Evolutionary conservation across 2,888 invertebrate genomes (phyloP).

Genomic region (Lasioglossum vierecki): DNA sequence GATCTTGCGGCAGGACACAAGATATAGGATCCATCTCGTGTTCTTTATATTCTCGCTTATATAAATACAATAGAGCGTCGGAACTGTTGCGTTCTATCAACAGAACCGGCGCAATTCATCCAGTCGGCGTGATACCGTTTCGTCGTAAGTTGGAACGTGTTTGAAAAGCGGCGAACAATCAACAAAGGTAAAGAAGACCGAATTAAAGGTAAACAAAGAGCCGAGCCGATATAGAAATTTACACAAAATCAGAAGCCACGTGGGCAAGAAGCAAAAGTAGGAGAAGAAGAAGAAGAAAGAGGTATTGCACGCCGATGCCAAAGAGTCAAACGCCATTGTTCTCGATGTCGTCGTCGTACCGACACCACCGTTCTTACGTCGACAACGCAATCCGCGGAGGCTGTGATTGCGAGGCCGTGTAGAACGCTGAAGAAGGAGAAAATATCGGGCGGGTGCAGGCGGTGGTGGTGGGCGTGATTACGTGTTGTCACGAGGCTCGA

Average conservation of each 20-base stretch:
- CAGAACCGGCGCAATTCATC: background rate
- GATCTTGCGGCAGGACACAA: background rate
- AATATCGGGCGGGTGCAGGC: background rate
- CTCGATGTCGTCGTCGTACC: too few species aligned
- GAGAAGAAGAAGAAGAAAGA: background rate
- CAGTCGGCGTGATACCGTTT: background rate
- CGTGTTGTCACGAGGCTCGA: constrained; percentile 39
- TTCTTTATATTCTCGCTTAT: background rate
- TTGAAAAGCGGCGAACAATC: background rate
- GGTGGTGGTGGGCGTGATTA: constrained; percentile 39
- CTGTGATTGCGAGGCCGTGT: constrained; percentile 39
- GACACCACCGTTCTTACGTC: background rate
- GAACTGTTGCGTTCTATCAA: background rate
- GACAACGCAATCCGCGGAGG: constrained; percentile 16
- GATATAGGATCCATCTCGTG: background rate
- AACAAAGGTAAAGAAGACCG: background rate
- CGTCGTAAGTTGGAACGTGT: background rate
- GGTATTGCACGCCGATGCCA: background rate
- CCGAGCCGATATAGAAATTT: background rate
- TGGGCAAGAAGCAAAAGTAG: background rate
- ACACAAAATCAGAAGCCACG: background rate
- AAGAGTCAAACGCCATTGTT: constrained; percentile 32
- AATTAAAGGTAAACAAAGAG: background rate
- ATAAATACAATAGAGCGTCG: background rate
- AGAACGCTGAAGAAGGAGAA: constrained; percentile 5